Conservation (phyloP, 2,888 invertebrate species). For the Timandra comae region DNA sequence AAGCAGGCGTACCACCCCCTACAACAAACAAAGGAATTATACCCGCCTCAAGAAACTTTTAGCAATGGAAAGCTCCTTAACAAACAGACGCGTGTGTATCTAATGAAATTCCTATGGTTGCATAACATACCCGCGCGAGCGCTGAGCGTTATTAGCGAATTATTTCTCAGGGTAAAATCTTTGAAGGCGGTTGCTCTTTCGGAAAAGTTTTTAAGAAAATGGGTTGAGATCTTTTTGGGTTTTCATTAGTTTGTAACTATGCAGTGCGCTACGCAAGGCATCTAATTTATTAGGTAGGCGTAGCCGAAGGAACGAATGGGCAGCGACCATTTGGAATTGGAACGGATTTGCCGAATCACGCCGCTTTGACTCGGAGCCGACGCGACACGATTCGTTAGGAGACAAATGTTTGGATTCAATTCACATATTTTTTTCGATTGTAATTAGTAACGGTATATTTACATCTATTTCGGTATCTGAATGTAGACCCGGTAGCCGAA, state of each 20-base stretch:
- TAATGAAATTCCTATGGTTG: slow-evolving; percentile 78
- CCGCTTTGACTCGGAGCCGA: slow-evolving; percentile 66
- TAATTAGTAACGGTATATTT: slow-evolving; percentile 70
- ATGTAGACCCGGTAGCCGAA: slow-evolving; percentile 44
- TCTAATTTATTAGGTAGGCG: slow-evolving; percentile 75
- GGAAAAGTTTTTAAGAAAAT: slow-evolving; percentile 77
- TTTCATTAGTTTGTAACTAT: slow-evolving; percentile 76
- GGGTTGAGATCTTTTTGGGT: slow-evolving; percentile 74
- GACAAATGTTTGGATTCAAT: slow-evolving; percentile 76
- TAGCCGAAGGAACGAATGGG: slow-evolving; percentile 73
- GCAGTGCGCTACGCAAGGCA: slow-evolving; percentile 67
- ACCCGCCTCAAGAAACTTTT: slow-evolving; percentile 78
- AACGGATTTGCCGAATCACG: slow-evolving; percentile 72
- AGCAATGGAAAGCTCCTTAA: slow-evolving; percentile 78
- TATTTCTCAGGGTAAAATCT: slow-evolving; percentile 72
- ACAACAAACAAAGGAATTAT: slow-evolving; percentile 77
- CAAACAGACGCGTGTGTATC: slow-evolving; percentile 77
- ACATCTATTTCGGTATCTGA: slow-evolving; percentile 52
- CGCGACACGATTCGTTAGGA: slow-evolving; percentile 75
- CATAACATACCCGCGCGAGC: slow-evolving; percentile 73
- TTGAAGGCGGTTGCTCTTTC: slow-evolving; percentile 75
- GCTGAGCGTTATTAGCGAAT: slow-evolving; percentile 72
- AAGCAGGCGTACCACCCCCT: slow-evolving; percentile 58
- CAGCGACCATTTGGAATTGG: slow-evolving; percentile 69
- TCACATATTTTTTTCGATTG: slow-evolving; percentile 53